Percentiles rank a stretch among this genome's conserved stretches.
Conservation (phyloP, 1,140 invertebrate species). For the Nylanderia fulva region DNA sequence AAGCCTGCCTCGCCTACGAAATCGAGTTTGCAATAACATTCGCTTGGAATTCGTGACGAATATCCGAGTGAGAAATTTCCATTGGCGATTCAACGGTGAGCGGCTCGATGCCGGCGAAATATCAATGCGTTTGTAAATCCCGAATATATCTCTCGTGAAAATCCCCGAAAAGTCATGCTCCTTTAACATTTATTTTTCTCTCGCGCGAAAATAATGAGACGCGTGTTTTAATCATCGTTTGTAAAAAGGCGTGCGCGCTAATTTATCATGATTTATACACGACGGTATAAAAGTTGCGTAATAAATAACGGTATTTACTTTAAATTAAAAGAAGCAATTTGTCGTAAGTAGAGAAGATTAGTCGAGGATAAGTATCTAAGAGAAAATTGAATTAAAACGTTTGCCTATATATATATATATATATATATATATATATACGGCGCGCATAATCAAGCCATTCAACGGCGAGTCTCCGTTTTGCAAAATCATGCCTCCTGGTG, state of each 20-base stretch:
- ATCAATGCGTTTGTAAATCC: conserved; percentile 60
- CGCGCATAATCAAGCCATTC: not conserved
- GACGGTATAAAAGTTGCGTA: not conserved
- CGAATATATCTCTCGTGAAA: conserved; percentile 22
- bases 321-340: not conserved
- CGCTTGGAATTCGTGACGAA: conserved; percentile 69
- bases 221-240: too few relatives aligned
- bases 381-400: conserved; percentile 23
- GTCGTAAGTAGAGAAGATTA: not conserved
- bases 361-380: not conserved
- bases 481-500: not conserved
- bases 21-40: conserved; percentile 63
- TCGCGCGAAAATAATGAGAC: not conserved
- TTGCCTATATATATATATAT: not conserved
- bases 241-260: too few relatives aligned
- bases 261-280: not conserved
- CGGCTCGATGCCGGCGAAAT: conserved; percentile 64
- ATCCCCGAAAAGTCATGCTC: not conserved
- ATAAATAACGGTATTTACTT: not conserved
- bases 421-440: too few relatives aligned
- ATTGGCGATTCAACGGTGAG: conserved; percentile 65
- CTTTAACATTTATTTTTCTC: not conserved
- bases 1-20: conserved; percentile 68
- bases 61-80: conserved; percentile 60
- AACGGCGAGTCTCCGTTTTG: not conserved